Base-by-base conservation (phyloP, 2,113 vertebrate species). In the Amblyopsis rosae region DNA sequence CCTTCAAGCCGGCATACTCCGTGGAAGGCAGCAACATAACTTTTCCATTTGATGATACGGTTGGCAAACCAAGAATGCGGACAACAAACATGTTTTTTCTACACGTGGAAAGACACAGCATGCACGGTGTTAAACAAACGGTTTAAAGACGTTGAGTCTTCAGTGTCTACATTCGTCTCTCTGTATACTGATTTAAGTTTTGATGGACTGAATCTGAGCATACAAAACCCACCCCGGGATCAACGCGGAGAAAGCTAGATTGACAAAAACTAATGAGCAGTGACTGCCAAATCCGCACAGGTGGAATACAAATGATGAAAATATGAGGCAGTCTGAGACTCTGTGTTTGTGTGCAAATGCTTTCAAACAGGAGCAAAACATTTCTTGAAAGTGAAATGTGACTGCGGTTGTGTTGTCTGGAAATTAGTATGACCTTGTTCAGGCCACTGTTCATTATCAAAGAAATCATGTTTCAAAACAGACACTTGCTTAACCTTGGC, bases 1-100 rank as follows among this genome's bases (percentile, higher is more conserved):
- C 62, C 71, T 82, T 41, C 45, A 16, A 41, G 58, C 77, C 13
- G 57, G 55, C 41, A 62, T 26, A 72, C 74, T 51, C 45, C 45
- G 45, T 41, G 59, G 10, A 9, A 17, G 58, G 67, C 49, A 61
- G 59, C 33, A 67, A 75, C 78, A 56, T 19, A 61, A 1, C 32
- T 63, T 70, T 72, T 57, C 63, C 45, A 48, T 57, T 50, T 11
- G 67, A 76, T n/a, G 76, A 73, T 65, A 65, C 49, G 70, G 62
- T 59, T 66, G 65, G 79, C 54, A 41, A 41, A 41, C 26, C 26
- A 26, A 26, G 26, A 26, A 26, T 26, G 26, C 26, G 26, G 26
- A 26, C 26, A 26, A 26, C 26, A 26, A 41, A 41, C 35, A 2
- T 8, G 35, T 41, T 41, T 41, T 8, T 41, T 41, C 35, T 41